Evolutionary conservation across 2,888 invertebrate species (phyloP), one percentile per base, ranked within the genome.

Genomic region (Mellilla xanthometata): DNA sequence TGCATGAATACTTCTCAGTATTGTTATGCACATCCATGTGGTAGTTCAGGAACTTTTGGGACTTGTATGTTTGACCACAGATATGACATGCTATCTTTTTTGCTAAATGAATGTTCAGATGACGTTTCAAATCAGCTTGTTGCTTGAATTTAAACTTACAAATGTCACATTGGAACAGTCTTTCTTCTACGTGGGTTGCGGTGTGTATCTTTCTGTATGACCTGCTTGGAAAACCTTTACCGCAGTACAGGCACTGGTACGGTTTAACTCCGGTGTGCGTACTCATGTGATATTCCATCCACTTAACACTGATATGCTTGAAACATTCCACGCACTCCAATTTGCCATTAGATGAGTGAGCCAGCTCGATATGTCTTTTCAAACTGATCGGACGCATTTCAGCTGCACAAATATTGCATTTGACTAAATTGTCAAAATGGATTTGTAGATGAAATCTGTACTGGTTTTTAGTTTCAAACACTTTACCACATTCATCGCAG

Each of bases 241-340:
- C 73, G 2, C 73, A 73, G 13, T 72, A 73, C 0, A 65, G 13
- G 34, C 73, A 73, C 15, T 73, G 73, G 2, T 29, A 11, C 0
- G 19, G 39, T 24, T 64, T 72, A 0, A 73, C 56, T 0, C 71
- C 68, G 0, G 69, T 71, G 6, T 73, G 73, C 0, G 32, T 26
- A 0, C 12, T 6, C 60, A 72, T 64, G 11, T 73, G 73, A 2
- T 52, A 43, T 0, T 46, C 30, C 27, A 34, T 13, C 4, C 8
- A 7, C 8, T 24, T 24, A 24, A 8, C 7, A 7, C n/a, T n/a
- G n/a, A 19, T 19, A 4, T 19, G 3, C 8, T 24, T 24, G 7
- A 7, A 7, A 8, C 24, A 24, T 24, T 24, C 24, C 7, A 24
- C 24, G 8, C 24, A 24, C 3, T n/a, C 0, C 4, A n/a, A 7